Percentiles rank a stretch among this genome's conserved stretches.
Evolutionary conservation across 2,113 vertebrate genomes (phyloP).

Genomic region (Scolopax mira): DNA sequence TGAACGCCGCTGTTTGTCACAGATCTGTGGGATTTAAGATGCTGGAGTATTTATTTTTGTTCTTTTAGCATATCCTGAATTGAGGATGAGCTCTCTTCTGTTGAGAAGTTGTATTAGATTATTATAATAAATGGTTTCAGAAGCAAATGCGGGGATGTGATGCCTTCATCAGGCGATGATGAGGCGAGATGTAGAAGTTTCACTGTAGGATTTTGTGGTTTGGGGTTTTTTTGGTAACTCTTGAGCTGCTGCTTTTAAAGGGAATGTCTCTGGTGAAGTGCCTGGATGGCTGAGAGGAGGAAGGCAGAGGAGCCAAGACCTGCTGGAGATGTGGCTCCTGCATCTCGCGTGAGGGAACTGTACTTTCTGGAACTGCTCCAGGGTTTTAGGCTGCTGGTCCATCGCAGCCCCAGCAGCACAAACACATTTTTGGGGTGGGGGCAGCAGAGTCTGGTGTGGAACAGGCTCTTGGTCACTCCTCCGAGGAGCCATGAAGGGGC

Average conservation of each 20-base stretch:
- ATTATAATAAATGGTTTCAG: not conserved
- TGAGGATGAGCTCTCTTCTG: not conserved
- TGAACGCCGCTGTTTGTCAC: not conserved
- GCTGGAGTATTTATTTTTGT: not conserved
- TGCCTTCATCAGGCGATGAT: not conserved
- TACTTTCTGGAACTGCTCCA: rapidly evolving
- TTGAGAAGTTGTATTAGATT: not conserved
- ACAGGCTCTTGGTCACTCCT: rapidly evolving
- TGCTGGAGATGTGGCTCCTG: not conserved
- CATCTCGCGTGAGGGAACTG: not conserved
- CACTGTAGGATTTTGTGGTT: not conserved
- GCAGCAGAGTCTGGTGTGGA: not conserved
- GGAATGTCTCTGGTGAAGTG: not conserved
- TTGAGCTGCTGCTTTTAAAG: not conserved
- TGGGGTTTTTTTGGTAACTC: not conserved
- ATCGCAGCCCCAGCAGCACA: not conserved
- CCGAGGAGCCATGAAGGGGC: rapidly evolving
- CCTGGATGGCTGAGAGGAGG: not conserved
- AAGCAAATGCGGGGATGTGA: not conserved
- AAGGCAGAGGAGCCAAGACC: not conserved
- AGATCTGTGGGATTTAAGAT: not conserved
- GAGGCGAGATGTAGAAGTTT: not conserved
- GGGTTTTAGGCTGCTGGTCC: not conserved
- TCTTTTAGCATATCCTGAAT: not conserved
- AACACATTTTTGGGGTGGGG: rapidly evolving